Base-by-base conservation (phyloP, 37 sponge, comb jelly and placozoan species). In the Amphimedon queenslandica region DNA sequence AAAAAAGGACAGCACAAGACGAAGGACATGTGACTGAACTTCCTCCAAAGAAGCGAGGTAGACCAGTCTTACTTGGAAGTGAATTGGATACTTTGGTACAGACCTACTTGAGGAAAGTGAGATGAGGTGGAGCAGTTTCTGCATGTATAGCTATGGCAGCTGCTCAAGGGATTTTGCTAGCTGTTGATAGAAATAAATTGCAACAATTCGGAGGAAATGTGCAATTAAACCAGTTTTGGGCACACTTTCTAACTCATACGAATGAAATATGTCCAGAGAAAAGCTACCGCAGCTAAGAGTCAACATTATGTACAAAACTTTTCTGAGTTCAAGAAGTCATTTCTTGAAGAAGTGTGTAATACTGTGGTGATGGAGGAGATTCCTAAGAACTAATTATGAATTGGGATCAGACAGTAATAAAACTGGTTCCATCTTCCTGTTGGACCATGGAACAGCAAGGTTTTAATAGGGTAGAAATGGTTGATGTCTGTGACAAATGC, bases 371-470 rank as follows among this genome's bases (percentile, higher is more conserved):
- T n/a, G n/a, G n/a, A n/a, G n/a, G n/a, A n/a, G n/a, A n/a, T n/a
- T n/a, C n/a, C n/a, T n/a, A n/a, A 76, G 87, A 75, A n/a, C n/a
- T n/a, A n/a, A n/a, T n/a, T n/a, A n/a, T n/a, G n/a, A n/a, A n/a
- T n/a, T n/a, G n/a, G n/a, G 87, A 86, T 58, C 87, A 86, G 63
- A 86, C 87, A 20, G 82, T 70, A 16, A 60, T 86, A 1, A 71
- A 80, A 64, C 29, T 66, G 13, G 77, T 80, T 33, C 87, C 81
- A 75, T 24, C 60, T 29, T 74, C 70, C 13, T 58, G 43, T 2
- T 86, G 87, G 87, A 80, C 72, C 43, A 75, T 86, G 77, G 71
- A 80, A 16, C 25, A 37, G 16, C 39, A 65, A 61, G 71, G 77
- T 20, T 32, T 41, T 11, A 70, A 40, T 43, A n/a, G 87, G 24